These are phyloP conservation scores for Martes martes DNA, from an alignment of 2,113 vertebrate genomes.

Conservation along the genomic window DNA sequence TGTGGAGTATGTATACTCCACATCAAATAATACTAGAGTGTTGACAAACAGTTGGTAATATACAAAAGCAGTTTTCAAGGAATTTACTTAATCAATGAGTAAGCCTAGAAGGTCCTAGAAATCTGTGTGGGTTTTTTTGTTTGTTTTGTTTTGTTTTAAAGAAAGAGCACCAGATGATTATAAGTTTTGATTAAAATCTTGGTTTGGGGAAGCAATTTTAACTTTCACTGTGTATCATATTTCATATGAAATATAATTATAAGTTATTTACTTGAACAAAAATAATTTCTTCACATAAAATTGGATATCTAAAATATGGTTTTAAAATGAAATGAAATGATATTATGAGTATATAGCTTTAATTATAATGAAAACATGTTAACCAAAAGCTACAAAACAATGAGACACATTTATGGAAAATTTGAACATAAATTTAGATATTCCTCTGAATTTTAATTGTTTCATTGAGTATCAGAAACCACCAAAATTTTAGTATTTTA, in stretches of 20 bases:
- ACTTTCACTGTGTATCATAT: neutral
- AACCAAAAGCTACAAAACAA: neutral
- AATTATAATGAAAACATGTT: neutral
- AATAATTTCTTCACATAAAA: neutral
- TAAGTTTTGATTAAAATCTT: neutral
- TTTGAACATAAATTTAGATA: neutral
- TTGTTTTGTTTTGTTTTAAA: neutral
- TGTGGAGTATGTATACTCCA: neutral
- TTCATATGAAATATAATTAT: neutral
- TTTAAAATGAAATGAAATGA: neutral
- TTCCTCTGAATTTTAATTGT: slow-evolving; percentile 6
- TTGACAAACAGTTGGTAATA: neutral
- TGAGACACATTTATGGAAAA: neutral
- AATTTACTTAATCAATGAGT: neutral
- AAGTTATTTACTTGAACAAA: neutral
- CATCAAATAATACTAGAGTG: neutral
- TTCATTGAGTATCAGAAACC: neutral
- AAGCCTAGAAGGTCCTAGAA: neutral
- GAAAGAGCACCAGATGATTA: neutral
- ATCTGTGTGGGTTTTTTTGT: neutral
- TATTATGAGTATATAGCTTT: neutral
- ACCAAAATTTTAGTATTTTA: neutral
- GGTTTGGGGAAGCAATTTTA: neutral
- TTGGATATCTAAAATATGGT: slow-evolving; percentile 7
- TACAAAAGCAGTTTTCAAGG: neutral